These are phyloP conservation scores for Listrodromus nycthemerus DNA, from an alignment of 2,888 invertebrate genomes.

Conservation along the genomic window DNA sequence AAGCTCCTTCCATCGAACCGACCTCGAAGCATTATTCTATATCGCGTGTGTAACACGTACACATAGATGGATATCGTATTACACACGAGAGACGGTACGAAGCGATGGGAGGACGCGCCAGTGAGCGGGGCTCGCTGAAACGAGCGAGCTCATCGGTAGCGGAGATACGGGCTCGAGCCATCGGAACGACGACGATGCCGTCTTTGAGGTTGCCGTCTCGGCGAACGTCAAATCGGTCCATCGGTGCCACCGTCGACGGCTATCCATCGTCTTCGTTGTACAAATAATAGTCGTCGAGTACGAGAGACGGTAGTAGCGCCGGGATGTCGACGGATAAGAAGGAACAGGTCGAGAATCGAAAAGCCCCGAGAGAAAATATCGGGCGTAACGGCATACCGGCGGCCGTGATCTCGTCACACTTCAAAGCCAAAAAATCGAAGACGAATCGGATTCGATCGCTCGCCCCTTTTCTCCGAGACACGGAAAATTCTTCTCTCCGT, in stretches of 20 bases:
- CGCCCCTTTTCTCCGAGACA: constrained; percentile 6
- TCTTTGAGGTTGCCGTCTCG: constrained; percentile 53
- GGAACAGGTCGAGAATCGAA: not conserved
- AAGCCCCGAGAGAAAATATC: not conserved
- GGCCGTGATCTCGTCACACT: constrained; percentile 59
- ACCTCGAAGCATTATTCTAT: constrained; percentile 1
- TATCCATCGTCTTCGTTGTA: not conserved
- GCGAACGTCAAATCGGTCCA: constrained; percentile 8
- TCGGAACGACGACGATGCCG: constrained; percentile 76
- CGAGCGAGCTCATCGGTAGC: constrained; percentile 38
- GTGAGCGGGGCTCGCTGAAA: constrained; percentile 28
- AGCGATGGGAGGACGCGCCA: constrained; percentile 34
- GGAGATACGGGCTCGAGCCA: constrained; percentile 71
- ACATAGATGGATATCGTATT: constrained; percentile 17
- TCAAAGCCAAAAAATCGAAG: constrained; percentile 68
- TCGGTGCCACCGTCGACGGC: constrained; percentile 4
- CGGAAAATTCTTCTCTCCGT: constrained; percentile 32
- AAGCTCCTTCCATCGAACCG: constrained; percentile 37
- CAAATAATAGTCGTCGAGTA: not conserved
- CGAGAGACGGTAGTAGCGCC: not conserved
- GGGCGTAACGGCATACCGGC: not conserved
- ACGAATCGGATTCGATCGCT: constrained; percentile 65
- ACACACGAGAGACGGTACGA: constrained; percentile 15
- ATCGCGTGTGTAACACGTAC: not conserved
- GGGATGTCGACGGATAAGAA: not conserved